phyloP scores from a whole-genome alignment of 30 jellyfish, hydroid and myxozoan genomes.

The Nemopilema nomurai region DNA sequence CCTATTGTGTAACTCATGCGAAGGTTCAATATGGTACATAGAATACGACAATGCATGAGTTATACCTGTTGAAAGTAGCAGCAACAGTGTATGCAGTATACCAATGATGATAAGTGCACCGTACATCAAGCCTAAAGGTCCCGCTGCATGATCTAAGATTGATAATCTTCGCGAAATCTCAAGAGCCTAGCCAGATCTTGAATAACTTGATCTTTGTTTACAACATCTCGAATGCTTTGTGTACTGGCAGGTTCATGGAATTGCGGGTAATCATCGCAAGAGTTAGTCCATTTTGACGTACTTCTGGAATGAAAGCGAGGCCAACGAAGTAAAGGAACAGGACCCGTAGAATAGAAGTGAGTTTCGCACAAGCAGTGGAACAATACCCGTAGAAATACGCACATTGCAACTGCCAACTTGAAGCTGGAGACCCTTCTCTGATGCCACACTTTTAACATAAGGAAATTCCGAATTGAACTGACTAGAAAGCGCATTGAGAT shows the following conservation, averaged over 20 bases:
- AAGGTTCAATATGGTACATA: too few species aligned
- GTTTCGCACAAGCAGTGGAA: too few species aligned
- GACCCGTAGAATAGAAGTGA: too few species aligned
- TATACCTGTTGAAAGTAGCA: background rate
- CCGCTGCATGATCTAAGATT: background rate
- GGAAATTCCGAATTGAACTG: too few species aligned
- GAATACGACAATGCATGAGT: background rate
- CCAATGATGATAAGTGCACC: background rate
- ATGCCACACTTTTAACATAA: too few species aligned
- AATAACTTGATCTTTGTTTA: background rate
- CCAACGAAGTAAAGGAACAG: background rate
- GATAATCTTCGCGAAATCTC: background rate
- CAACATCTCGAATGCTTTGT: background rate
- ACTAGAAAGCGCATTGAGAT: too few species aligned
- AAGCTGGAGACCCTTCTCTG: too few species aligned
- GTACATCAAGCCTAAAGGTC: background rate
- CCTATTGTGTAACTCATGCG: too few species aligned
- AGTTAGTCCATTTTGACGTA: too few species aligned
- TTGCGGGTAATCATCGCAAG: too few species aligned
- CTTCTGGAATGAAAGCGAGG: background rate
- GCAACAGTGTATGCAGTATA: background rate
- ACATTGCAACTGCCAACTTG: too few species aligned
- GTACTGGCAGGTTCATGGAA: background rate
- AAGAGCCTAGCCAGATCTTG: background rate
- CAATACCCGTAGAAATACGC: too few species aligned